These are phyloP conservation scores for Callosobruchus maculatus DNA, from an alignment of 2,888 invertebrate genomes.

Conservation along the genomic window DNA sequence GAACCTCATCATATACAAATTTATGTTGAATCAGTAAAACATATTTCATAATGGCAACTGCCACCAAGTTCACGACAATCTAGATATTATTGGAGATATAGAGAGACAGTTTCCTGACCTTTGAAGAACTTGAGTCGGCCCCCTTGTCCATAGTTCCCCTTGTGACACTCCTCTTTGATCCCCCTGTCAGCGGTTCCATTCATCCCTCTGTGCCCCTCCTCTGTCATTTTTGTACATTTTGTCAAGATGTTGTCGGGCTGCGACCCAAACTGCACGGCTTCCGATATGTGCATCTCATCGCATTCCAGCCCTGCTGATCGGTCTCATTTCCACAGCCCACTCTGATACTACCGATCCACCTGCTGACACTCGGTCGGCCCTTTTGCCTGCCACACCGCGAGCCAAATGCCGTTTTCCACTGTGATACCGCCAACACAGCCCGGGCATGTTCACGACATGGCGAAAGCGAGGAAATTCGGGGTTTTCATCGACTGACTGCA, in stretches of 20 bases:
- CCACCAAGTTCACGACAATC: not conserved
- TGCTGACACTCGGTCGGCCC: conserved; percentile 41
- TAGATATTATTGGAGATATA: not conserved
- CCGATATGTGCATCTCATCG: conserved; percentile 64
- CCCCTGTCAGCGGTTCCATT: conserved; percentile 65
- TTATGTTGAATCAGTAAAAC: no score
- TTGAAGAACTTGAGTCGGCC: conserved; percentile 79
- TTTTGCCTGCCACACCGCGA: conserved; percentile 7
- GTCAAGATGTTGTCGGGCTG: conserved; percentile 64
- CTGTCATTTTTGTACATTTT: conserved; percentile 67
- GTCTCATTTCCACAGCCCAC: conserved; percentile 16
- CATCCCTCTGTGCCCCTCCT: conserved; percentile 69
- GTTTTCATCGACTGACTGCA: not conserved
- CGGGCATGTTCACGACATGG: conserved; percentile 19
- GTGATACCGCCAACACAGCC: conserved; percentile 1
- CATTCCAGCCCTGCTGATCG: conserved; percentile 19
- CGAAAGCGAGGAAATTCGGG: conserved; percentile 1
- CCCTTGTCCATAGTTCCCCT: conserved; percentile 54
- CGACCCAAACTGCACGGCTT: conserved; percentile 47
- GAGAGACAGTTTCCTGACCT: conserved; percentile 48
- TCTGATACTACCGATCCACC: conserved; percentile 46
- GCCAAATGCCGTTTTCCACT: not conserved
- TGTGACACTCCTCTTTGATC: conserved; percentile 50
- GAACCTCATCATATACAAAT: not conserved
- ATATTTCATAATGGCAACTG: not conserved